Base-by-base conservation (phyloP, 2,888 invertebrate species). In the Leucoma salicis region DNA sequence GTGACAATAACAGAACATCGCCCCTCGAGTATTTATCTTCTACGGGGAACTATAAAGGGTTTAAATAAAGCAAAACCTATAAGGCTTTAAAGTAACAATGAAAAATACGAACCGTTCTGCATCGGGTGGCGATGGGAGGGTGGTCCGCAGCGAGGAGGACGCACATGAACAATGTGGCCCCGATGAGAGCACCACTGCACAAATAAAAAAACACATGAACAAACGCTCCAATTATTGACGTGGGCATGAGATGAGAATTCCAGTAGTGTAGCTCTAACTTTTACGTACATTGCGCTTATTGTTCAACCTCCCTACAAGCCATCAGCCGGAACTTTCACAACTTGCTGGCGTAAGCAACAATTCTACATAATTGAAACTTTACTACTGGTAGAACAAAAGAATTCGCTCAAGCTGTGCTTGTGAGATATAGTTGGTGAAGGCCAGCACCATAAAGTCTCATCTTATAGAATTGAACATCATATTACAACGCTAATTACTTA, bases 61-160 rank as follows among this genome's bases (percentile, higher is more conserved):
- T 81, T 82, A 87, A 87, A 88, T 85, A 87, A 86, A 86, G 78
- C 76, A 87, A 84, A 87, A 87, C 83, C 86, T 87, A 87, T 87
- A 87, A 86, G 82, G 81, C 77, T 86, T 82, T 84, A 85, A 80
- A 86, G 83, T 82, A 87, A 87, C 88, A 87, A 87, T 87, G 87
- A 89, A 88, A 88, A 88, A 88, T 88, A 88, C 88, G 84, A 79
- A 88, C 88, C 87, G 85, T 84, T 87, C 85, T 82, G 78, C 75
- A 83, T 74, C 56, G 78, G 78, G 75, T 59, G 67, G 70, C 61
- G 65, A 57, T 57, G 66, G 51, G 66, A 39, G 49, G 63, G 60
- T 52, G 70, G 58, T 56, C 67, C 52, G 63, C 64, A 24, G 60
- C 57, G 63, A 58, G 68, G 68, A 61, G 59, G 65, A 67, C 59